Conservation (phyloP, 2,797 vertebrate species). For the Neostethus bicornis region DNA sequence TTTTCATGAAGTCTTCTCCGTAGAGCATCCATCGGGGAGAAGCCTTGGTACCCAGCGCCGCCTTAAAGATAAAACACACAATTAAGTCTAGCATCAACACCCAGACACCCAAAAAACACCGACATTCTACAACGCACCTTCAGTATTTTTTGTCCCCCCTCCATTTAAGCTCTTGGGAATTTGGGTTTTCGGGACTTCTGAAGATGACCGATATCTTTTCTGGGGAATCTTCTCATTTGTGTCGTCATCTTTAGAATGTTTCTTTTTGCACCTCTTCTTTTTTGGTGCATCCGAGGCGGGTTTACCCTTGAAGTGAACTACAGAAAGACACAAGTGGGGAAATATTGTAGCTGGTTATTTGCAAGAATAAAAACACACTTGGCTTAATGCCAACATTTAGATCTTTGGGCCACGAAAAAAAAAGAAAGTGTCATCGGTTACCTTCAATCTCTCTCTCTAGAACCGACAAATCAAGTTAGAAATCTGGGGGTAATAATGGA, state of each 20-base stretch:
- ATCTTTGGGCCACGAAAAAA: no score
- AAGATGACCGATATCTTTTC: constrained; percentile 27
- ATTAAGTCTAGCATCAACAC: background rate
- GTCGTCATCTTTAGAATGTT: constrained; percentile 53
- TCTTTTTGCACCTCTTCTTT: constrained; percentile 82
- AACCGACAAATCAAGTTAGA: no score
- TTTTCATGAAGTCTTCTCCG: constrained; percentile 90
- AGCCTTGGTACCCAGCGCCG: constrained; percentile 36
- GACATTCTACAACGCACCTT: constrained; percentile 37
- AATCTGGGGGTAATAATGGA: no score
- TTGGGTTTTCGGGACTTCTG: constrained; percentile 39
- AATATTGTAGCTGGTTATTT: no score
- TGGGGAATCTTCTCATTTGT: constrained; percentile 39
- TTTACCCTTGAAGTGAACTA: constrained; percentile 74
- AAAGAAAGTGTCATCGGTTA: no score
- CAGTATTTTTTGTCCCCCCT: constrained; percentile 28
- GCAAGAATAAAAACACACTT: no score
- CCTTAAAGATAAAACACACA: constrained; percentile 58
- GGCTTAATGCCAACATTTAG: no score
- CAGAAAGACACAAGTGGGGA: constrained; percentile 27
- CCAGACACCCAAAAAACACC: background rate
- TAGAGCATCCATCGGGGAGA: constrained; percentile 85
- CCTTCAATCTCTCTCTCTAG: no score
- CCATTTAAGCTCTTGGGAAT: constrained; percentile 27
- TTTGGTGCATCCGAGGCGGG: constrained; percentile 64